These are phyloP conservation scores for Eubucco bourcierii DNA, from an alignment of 2,113 vertebrate species.

Conservation along the genomic window DNA sequence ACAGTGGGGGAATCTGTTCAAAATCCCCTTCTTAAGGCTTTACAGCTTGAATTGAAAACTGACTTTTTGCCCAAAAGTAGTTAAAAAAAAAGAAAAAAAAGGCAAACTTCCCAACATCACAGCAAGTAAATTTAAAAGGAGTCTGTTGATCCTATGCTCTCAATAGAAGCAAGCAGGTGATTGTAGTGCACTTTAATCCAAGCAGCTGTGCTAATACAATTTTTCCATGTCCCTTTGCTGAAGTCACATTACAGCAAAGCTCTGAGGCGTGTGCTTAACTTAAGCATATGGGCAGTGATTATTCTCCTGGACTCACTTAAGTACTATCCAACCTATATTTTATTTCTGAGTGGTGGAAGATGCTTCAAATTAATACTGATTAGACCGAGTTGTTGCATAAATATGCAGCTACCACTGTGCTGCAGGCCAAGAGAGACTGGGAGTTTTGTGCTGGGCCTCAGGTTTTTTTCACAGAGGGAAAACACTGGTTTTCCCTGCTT, in stretches of 20 bases:
- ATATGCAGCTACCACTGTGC: not conserved
- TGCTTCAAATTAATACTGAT: not conserved
- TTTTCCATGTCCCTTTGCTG: not conserved
- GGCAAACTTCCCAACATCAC: not conserved
- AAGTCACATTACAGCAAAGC: conserved; percentile 16
- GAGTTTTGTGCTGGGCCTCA: not conserved
- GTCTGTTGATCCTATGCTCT: not conserved
- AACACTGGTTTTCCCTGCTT: not conserved
- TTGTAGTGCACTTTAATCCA: not conserved
- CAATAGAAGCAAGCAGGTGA: not conserved
- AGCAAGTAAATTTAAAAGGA: not conserved
- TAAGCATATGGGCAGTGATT: not conserved
- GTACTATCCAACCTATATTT: not conserved
- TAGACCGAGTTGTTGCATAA: not conserved
- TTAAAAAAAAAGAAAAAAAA: not conserved
- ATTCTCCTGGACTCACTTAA: conserved; percentile 17
- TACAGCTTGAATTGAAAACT: not conserved
- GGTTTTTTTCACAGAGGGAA: not conserved
- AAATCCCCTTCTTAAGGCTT: not conserved
- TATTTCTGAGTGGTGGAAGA: not conserved
- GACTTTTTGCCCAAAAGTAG: not conserved
- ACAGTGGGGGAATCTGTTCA: not conserved
- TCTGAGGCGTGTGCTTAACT: conserved; percentile 10
- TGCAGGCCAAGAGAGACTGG: not conserved
- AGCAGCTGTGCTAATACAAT: not conserved